Conservation (phyloP, 2,113 vertebrate genomes). For the Pedionomus torquatus region DNA sequence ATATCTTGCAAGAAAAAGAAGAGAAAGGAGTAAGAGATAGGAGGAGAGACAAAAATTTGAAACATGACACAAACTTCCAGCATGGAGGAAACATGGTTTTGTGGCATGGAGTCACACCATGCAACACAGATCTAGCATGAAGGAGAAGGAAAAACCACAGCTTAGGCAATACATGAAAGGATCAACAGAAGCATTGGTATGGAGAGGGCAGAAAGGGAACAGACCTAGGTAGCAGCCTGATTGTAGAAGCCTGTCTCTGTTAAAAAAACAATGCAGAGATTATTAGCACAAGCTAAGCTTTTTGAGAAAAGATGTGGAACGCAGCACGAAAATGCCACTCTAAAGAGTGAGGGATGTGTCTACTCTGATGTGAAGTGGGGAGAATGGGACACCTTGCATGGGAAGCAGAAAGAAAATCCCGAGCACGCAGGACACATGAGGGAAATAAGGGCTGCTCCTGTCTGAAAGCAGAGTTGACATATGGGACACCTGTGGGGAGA, state of each 20-base stretch:
- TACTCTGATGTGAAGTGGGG: neutral
- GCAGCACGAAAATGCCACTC: neutral
- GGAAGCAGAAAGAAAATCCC: neutral
- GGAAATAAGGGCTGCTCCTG: neutral
- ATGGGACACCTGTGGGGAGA: neutral
- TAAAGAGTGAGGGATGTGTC: neutral
- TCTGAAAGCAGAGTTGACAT: neutral
- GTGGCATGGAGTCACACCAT: neutral
- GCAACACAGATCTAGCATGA: neutral
- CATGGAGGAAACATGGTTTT: neutral
- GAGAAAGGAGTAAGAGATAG: neutral
- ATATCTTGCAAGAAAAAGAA: neutral
- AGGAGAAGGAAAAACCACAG: neutral
- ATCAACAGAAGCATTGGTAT: neutral
- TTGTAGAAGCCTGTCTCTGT: neutral
- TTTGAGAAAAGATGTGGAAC: neutral
- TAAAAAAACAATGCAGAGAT: neutral
- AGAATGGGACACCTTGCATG: neutral
- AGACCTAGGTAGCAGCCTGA: neutral
- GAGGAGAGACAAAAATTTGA: neutral
- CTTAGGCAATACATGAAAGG: neutral
- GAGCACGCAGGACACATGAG: neutral
- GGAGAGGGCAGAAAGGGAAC: neutral
- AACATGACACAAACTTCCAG: neutral
- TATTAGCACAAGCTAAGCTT: neutral